phyloP scores from a whole-genome alignment of 2,797 vertebrate species.

The Synaphobranchus kaupii region DNA sequence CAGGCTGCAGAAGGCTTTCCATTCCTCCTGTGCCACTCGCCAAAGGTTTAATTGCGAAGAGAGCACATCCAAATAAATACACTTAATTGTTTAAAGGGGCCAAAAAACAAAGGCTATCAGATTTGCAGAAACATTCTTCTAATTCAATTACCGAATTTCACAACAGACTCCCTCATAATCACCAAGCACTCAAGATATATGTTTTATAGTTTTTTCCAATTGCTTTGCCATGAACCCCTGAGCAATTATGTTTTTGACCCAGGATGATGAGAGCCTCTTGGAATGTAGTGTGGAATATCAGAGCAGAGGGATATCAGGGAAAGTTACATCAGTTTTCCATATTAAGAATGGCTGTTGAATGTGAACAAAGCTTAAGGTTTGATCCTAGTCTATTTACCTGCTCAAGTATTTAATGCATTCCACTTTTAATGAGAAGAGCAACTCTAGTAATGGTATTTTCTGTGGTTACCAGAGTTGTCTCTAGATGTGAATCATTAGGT shows the following conservation, averaged over 20 bases:
- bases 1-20: background rate
- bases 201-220: background rate
- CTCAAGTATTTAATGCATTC: background rate
- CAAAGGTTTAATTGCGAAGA: background rate
- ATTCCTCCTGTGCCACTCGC: background rate
- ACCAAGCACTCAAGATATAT: background rate
- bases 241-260: background rate
- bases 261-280: background rate
- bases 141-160: background rate
- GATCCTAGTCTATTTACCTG: background rate
- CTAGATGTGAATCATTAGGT: background rate
- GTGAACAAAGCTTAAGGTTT: background rate
- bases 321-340: background rate
- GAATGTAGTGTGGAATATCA: background rate
- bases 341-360: background rate
- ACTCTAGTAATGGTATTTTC: background rate
- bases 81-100: background rate
- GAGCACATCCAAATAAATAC: conserved; percentile 6
- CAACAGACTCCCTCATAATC: background rate
- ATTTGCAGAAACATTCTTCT: background rate
- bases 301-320: background rate
- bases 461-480: background rate
- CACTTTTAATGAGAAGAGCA: background rate
- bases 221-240: background rate
- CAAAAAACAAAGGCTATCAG: background rate